phyloP scores from a whole-genome alignment of 2,797 vertebrate genomes.

The Basileuterus tristriatus region DNA sequence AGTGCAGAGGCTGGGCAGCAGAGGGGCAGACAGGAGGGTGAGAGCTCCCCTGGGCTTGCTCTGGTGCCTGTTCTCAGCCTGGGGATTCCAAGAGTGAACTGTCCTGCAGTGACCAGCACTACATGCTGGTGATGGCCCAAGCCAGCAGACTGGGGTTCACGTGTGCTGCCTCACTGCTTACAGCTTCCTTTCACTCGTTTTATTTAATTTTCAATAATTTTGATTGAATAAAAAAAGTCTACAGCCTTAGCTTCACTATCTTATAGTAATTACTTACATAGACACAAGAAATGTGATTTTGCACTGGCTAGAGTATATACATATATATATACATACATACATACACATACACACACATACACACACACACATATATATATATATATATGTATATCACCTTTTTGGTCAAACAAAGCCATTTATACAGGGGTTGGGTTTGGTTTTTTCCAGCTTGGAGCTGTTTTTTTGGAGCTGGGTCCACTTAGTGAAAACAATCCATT shows the following conservation, averaged over 20 bases:
- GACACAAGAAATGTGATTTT: not conserved
- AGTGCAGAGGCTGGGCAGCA: not conserved
- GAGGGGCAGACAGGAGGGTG: not conserved
- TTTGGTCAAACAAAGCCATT: not conserved
- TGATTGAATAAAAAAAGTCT: not conserved
- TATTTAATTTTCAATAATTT: not conserved
- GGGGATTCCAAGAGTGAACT: not conserved
- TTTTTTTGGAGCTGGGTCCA: not conserved
- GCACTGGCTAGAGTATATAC: not conserved
- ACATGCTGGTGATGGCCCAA: not conserved
- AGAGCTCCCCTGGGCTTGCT: not conserved
- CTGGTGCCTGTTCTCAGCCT: not conserved
- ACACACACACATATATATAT: too few species aligned
- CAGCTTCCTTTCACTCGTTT: not conserved
- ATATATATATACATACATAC: too few species aligned
- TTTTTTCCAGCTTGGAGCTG: not conserved
- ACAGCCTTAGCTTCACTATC: not conserved
- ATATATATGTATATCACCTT: too few species aligned
- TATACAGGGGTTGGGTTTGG: not conserved
- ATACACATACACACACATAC: too few species aligned
- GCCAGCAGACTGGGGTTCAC: not conserved
- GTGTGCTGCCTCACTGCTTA: not conserved
- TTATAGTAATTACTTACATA: not conserved
- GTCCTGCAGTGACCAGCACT: rapidly evolving
- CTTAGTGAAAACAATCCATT: not conserved